Base-by-base conservation (phyloP, 2,888 invertebrate genomes). In the Drosophila bunnanda region DNA sequence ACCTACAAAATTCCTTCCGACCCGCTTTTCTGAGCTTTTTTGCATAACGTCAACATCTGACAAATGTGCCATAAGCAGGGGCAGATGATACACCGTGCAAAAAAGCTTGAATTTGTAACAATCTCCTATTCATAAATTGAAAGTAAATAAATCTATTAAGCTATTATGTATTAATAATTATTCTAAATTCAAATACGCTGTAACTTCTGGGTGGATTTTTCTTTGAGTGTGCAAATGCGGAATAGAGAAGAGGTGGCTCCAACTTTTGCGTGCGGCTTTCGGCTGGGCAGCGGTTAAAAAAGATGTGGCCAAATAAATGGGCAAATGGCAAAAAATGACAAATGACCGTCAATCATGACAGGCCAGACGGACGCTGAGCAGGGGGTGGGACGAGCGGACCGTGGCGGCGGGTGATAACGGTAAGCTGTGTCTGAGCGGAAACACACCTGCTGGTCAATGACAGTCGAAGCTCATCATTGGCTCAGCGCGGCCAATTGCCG, bases 291-390 rank as follows among this genome's bases (percentile, higher is more conserved):
- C 75, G 82, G 77, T 75, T 72, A 77, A 87, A 82, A 84, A 82
- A 85, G 85, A 82, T 87, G 77, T 87, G 82, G 85, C 77, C 79
- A 86, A 86, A 83, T 82, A 81, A 85, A 85, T 87, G 88, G 77
- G 70, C 74, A 78, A 81, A 83, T 78, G 83, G 78, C 76, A 80
- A 82, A 88, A 82, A 89, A 91, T 91, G 91, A 91, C 91, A 91
- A 91, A 91, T 91, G 89, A 89, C 91, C 89, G 89, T 91, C 91
- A 91, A 91, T 91, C 91, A 91, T 91, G 91, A 89, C 83, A 90
- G 87, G 83, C 82, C 83, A 83, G 85, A 78, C 87, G 70, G 39
- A n/a, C 17, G 15, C 20, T n/a, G 43, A 15, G 8, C 25, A 32
- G 25, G 12, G 15, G 17, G 34, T 8, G 34, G 59, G 22, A 12